Base-by-base conservation (phyloP, 2,888 invertebrate species). In the Acleris cristana region DNA sequence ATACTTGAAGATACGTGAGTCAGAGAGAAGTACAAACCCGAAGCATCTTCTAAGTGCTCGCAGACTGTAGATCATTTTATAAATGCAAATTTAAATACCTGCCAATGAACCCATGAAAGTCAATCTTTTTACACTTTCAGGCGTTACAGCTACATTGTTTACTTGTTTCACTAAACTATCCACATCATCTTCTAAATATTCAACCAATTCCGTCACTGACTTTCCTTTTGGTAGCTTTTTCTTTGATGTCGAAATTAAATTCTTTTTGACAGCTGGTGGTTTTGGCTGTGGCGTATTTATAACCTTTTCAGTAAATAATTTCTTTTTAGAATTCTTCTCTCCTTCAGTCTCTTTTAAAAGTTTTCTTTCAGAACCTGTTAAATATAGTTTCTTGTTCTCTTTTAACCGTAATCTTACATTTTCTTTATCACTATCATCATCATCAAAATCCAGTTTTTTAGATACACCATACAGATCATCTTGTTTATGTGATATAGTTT, bases 71-170 rank as follows among this genome's bases (percentile, higher is more conserved):
- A 26, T 1, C 7, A 26, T 34, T 34, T 40, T 10, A 14, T 14
- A 14, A 40, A 14, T 40, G 40, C 14, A 1, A 4, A 14, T 40
- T 40, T 40, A 70, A 71, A 76, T 84, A 94, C 94, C 93, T 79
- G 94, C 93, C 70, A 95, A 83, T 54, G 94, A 95, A 58, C 90
- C 93, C 67, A 95, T 79, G 77, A 95, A 94, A 73, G 88, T 90
- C 10, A 93, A 82, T 56, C 86, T 84, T 68, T 79, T 84, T 3
- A 82, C 74, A 48, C 44, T 73, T 61, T 70, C 73, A 0, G 83
- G 78, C n/a, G 80, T 80, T 0, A 85, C 74, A 0, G 72, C 59
- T 2, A 86, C 82, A 72, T 72, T 79, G 48, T 81, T 76, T 53
- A 89, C 82, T 70, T 79, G 83, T 51, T 81, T 83, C 0, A 74